Conservation (phyloP, 2,797 vertebrate genomes). For the Bradypodion ventrale region DNA sequence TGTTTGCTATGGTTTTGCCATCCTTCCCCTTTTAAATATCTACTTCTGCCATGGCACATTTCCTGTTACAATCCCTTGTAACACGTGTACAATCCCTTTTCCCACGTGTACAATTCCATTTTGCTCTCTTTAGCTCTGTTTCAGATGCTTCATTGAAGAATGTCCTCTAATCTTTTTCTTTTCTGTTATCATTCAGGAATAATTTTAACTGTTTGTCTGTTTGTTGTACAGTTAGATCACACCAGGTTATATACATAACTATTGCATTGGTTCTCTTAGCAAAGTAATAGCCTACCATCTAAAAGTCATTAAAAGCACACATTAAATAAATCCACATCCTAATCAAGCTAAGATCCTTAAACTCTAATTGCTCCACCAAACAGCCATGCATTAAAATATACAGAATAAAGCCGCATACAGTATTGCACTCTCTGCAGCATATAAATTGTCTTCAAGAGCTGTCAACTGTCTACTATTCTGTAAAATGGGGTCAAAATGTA, state of each 20-base stretch:
- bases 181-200: slow-evolving; percentile 30
- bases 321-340: no score
- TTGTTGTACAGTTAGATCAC: slow-evolving; percentile 29
- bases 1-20: not conserved
- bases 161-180: slow-evolving; percentile 26
- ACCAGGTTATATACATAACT: slow-evolving; percentile 42
- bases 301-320: no score
- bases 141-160: slow-evolving; percentile 14
- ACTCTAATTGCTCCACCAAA: no score
- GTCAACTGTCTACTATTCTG: not conserved
- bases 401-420: not conserved
- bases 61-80: not conserved
- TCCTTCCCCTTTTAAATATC: not conserved
- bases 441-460: no score
- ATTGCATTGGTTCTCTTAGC: not conserved
- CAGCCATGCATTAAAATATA: no score
- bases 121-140: not conserved
- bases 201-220: slow-evolving; percentile 33
- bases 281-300: not conserved
- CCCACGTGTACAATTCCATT: not conserved
- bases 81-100: not conserved
- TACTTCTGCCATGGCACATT: not conserved
- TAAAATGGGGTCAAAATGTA: not conserved
- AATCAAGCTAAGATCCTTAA: no score
- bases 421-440: not conserved